Percentiles rank a stretch among this genome's conserved stretches.
Evolutionary conservation across 2,113 vertebrate genomes (phyloP).

Genomic region (Oncorhynchus clarkii): DNA sequence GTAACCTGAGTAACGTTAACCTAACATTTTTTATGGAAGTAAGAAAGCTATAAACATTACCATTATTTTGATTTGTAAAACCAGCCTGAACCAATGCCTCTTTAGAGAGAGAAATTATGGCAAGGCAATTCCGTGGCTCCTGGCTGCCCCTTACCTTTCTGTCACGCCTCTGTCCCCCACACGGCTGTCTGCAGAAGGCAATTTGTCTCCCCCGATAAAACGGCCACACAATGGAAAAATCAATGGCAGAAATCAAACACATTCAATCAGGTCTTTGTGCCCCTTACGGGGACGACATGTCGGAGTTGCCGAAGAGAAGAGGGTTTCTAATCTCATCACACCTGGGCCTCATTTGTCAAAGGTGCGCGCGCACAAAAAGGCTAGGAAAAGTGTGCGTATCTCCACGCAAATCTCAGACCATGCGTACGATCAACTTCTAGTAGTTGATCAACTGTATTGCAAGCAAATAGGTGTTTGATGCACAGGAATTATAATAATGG

Average conservation of each 20-base stretch:
- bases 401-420: no score
- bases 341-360: background rate
- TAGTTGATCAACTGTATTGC: no score
- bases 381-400: no score
- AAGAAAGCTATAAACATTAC: no score
- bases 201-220: constrained; percentile 63
- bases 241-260: constrained; percentile 57
- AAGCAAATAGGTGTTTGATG: no score
- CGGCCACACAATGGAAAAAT: constrained; percentile 53
- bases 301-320: constrained; percentile 11
- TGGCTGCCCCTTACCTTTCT: constrained; percentile 28
- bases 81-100: no score
- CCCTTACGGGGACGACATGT: constrained; percentile 42
- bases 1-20: no score
- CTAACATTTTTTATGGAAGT: no score
- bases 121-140: constrained; percentile 11
- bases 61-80: no score
- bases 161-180: constrained; percentile 39
- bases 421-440: no score
- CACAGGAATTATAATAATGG: no score
- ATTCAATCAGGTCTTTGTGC: constrained; percentile 56
- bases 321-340: background rate
- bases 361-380: no score
- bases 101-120: constrained; percentile 6
- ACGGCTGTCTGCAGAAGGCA: constrained; percentile 40